Percentiles rank a stretch among this genome's conserved stretches.
These are phyloP conservation scores for Chaetodon trifascialis DNA, from an alignment of 2,113 vertebrate species.

Conservation along the genomic window DNA sequence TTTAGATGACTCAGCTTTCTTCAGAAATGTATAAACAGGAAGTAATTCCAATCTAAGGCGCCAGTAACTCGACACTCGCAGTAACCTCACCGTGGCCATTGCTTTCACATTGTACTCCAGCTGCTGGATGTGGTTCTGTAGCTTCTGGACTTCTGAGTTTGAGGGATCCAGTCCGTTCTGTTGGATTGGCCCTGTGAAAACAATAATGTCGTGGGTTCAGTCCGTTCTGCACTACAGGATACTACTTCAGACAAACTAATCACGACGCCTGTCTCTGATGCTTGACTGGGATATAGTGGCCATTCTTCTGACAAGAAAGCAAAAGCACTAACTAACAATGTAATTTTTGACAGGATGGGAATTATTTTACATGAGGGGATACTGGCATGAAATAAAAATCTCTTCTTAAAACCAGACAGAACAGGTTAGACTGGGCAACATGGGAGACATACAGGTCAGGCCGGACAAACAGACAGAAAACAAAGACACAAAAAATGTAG, in stretches of 20 bases:
- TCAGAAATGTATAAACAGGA: background rate
- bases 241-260: background rate
- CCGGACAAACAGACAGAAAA: background rate
- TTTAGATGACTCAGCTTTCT: background rate
- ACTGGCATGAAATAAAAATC: background rate
- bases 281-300: background rate
- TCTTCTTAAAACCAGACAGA: background rate
- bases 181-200: conserved; percentile 57
- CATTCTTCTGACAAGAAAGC: background rate
- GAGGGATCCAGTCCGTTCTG: conserved; percentile 69
- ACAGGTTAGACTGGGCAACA: background rate
- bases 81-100: conserved; percentile 68
- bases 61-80: background rate
- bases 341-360: background rate
- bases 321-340: background rate
- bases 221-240: background rate
- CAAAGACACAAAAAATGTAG: background rate
- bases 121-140: conserved; percentile 75
- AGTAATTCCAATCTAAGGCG: too few species aligned
- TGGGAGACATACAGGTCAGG: background rate
- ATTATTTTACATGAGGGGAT: background rate
- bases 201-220: background rate
- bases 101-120: conserved; percentile 70
- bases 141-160: conserved; percentile 64
- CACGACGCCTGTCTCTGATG: background rate